Base-by-base conservation (phyloP, 2,113 vertebrate species). In the Cinclus cinclus region DNA sequence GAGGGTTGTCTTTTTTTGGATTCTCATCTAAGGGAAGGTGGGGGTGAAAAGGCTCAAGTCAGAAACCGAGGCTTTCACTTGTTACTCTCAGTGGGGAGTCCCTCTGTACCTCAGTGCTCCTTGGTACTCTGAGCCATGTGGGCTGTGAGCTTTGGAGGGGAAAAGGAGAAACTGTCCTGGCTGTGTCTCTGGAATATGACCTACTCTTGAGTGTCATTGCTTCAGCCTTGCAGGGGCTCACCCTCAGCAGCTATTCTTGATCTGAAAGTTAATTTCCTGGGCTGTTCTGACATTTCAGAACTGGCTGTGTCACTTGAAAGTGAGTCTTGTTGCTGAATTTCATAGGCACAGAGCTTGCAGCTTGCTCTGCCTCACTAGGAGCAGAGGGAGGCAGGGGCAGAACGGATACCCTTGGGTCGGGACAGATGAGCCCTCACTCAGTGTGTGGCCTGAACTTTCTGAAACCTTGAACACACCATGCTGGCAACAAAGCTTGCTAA, bases 271-370 rank as follows among this genome's bases (percentile, higher is more conserved):
- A 22, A 82, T 95, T 91, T 91, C 49, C 70, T 50, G 46, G 44
- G 49, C 70, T 75, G 60, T 46, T 94, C 53, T 92, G 91, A 73
- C 58, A 80, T 92, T 87, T 76, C 62, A 76, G 70, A 46, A 53
- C 46, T 13, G 41, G 24, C 56, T 87, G 25, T 41, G 42, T 76
- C 70, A n/a, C 46, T 92, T 91, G 58, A 47, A 69, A 94, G 33
- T 28, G 87, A 87, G n/a, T 13, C 23, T 60, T 49, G n/a, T 28
- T 64, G 74, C 74, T 73, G 74, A 84, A 22, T 86, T 63, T 55
- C 39, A 11, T 4, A 47, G 49, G 53, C 70, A 69, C 15, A 11
- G 47, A 12, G 25, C 52, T 74, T 27, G 47, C 59, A 81, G 64
- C 52, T 47, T 30, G 79, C 20, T 83, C n/a, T 82, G 1, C 0